Conservation (phyloP, 2,888 invertebrate genomes). For the Nemotelus nigrinus region DNA sequence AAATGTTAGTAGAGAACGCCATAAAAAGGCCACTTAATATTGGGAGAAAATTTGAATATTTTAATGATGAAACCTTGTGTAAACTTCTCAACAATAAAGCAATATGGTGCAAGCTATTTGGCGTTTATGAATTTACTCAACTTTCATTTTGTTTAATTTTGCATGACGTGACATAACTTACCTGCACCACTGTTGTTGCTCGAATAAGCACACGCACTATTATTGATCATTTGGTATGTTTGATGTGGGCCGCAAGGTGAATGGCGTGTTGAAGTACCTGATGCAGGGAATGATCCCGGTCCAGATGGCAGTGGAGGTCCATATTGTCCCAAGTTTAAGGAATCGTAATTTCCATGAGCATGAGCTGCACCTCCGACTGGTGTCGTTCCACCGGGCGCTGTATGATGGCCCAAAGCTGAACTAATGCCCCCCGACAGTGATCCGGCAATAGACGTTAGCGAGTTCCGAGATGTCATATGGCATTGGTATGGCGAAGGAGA, state of each 20-base stretch:
- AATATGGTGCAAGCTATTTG: too few species aligned
- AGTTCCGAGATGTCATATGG: conserved; percentile 61
- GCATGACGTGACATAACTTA: background rate
- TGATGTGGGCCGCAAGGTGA: conserved; percentile 72
- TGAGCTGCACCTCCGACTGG: background rate
- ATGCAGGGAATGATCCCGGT: conserved; percentile 65
- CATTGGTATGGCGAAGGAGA: conserved; percentile 63
- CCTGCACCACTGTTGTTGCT: conserved; percentile 48
- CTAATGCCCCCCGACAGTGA: conserved; percentile 46
- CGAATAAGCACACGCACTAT: conserved; percentile 54
- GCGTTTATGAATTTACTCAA: too few species aligned
- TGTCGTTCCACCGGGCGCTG: conserved; percentile 37
- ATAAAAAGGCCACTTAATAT: too few species aligned
- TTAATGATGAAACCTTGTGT: too few species aligned
- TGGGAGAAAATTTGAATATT: too few species aligned
- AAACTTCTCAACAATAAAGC: too few species aligned
- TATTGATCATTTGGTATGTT: conserved; percentile 51
- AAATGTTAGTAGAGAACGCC: too few species aligned
- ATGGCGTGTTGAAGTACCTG: conserved; percentile 68
- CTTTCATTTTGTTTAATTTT: too few species aligned
- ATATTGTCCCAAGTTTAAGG: conserved; percentile 47
- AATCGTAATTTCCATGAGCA: conserved; percentile 52
- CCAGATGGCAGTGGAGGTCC: conserved; percentile 38
- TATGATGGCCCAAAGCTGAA: conserved; percentile 30
- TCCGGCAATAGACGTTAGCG: conserved; percentile 54